Evolutionary conservation across 2,113 vertebrate genomes (phyloP).

Genomic region (Pygoscelis antarcticus): DNA sequence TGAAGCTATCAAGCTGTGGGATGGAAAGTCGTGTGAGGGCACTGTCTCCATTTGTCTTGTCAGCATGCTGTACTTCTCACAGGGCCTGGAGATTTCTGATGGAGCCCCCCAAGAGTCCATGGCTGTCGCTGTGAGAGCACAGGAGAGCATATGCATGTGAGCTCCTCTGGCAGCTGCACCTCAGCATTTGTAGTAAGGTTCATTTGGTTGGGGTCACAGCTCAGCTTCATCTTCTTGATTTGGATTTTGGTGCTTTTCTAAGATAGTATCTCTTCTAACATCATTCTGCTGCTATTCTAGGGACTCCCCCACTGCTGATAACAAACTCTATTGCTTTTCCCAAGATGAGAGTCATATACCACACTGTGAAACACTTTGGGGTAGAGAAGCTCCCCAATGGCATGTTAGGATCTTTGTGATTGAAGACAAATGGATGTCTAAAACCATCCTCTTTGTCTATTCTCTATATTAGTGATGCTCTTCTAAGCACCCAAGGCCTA

Average conservation of each 20-base stretch:
- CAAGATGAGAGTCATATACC: not conserved
- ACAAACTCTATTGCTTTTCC: not conserved
- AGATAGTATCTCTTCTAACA: not conserved
- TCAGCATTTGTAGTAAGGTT: not conserved
- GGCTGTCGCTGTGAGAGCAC: not conserved
- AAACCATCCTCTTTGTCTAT: not conserved
- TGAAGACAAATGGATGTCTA: not conserved
- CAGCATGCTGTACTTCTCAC: not conserved
- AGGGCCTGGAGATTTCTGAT: not conserved
- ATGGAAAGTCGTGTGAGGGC: not conserved
- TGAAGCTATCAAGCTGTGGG: not conserved
- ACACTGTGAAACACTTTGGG: not conserved
- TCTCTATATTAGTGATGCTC: not conserved
- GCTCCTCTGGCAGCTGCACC: not conserved
- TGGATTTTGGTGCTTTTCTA: not conserved
- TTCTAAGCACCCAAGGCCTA: not conserved
- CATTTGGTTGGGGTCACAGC: not conserved
- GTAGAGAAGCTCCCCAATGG: not conserved
- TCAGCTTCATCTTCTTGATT: not conserved
- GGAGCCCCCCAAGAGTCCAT: too few species aligned
- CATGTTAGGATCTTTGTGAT: not conserved
- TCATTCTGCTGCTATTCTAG: not conserved
- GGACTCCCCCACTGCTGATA: not conserved
- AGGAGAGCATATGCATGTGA: rapidly evolving
- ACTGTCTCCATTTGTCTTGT: not conserved